Base-by-base conservation (phyloP, 2,797 vertebrate species). In the Anolis apletophallus region DNA sequence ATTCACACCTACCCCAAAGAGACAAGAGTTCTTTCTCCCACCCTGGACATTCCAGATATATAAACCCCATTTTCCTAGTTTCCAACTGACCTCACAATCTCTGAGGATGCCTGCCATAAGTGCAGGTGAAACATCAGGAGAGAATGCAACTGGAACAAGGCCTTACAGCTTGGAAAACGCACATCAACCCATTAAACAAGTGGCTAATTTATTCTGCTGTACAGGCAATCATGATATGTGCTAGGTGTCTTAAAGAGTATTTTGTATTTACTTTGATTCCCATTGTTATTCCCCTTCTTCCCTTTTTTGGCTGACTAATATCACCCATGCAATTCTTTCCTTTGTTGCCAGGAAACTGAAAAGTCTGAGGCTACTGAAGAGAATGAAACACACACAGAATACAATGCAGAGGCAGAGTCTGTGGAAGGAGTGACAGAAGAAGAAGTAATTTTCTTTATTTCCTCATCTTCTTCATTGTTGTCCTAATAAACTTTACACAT, bases 331-430 rank as follows among this genome's bases (percentile, higher is more conserved):
- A n/a, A 46, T 74, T 52, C 36, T 82, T 52, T 67, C 73, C 85
- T 85, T 91, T 91, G 52, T 82, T 89, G 74, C n/a, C 88, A 97
- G 97, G 94, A 93, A n/a, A 81, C 85, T 83, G 96, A 95, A 59
- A 95, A 93, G 54, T n/a, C 92, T 40, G 94, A 93, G 80, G 90
- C 69, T 68, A 71, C 8, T 0, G 81, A 73, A 0, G 93, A 94
- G 89, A 83, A 85, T 2, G 94, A 93, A 81, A 50, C 67, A 2
- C 89, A 82, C 8, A 32, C 88, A 2, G 95, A 93, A 89, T 93
- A 81, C 2, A 77, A 32, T 0, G 93, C 61, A 77, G 90, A 9
- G 0, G 81, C 81, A 7, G 32, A 87, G 29, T 9, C 88, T 29
- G 19, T 86, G 1, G 93, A 94, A 57, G 34, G 86, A 76, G 67